Conservation (phyloP, 2,888 invertebrate species). For the Brachypterus glaber region DNA sequence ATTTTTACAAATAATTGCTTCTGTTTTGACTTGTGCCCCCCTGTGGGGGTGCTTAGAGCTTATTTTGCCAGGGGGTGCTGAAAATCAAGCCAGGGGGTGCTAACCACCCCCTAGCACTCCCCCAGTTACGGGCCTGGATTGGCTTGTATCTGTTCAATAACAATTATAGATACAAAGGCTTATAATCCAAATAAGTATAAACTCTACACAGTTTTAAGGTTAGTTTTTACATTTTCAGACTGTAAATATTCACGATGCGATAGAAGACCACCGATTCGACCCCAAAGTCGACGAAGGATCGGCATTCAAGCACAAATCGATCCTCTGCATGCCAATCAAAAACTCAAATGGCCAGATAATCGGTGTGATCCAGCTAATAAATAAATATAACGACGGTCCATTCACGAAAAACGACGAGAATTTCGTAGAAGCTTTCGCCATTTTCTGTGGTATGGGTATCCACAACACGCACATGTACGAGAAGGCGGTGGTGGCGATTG, state of each 20-base stretch:
- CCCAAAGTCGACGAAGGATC: constrained; percentile 73
- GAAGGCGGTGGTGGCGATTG: constrained; percentile 90
- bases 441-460: constrained; percentile 96
- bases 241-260: constrained; percentile 83
- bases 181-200: background rate
- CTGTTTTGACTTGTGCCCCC: too few relatives aligned
- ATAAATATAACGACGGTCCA: constrained; percentile 82
- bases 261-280: constrained; percentile 82
- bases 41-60: too few relatives aligned
- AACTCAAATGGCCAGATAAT: constrained; percentile 86
- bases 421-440: constrained; percentile 91
- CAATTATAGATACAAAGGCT: too few relatives aligned
- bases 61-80: too few relatives aligned
- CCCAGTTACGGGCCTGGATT: too few relatives aligned
- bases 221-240: constrained; percentile 49
- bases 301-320: constrained; percentile 77
- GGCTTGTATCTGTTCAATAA: too few relatives aligned
- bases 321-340: constrained; percentile 93
- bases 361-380: constrained; percentile 85
- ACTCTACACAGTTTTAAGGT: background rate
- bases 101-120: too few relatives aligned
- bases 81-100: too few relatives aligned
- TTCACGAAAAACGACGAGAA: constrained; percentile 95
- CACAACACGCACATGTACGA: constrained; percentile 97
- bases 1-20: too few relatives aligned